These are phyloP conservation scores for Pseudomyrmex gracilis DNA, from an alignment of 1,140 invertebrate species.

Conservation along the genomic window DNA sequence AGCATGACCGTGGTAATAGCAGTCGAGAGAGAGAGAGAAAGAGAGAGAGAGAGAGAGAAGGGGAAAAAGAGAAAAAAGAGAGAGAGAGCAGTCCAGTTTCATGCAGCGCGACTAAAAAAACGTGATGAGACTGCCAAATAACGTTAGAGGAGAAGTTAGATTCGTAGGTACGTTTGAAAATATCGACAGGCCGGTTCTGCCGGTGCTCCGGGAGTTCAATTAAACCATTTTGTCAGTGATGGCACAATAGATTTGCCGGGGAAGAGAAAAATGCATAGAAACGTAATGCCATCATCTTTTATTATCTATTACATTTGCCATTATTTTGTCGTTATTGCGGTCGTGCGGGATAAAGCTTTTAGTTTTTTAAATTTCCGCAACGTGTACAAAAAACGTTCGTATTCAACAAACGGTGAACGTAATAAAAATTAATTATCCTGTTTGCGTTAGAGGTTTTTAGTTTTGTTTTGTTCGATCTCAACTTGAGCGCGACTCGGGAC, in stretches of 20 bases:
- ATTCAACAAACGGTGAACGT: neutral
- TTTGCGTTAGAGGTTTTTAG: no score
- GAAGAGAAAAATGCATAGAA: neutral
- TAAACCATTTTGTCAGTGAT: slow-evolving; percentile 43
- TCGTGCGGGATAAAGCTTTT: no score
- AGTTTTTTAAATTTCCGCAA: no score
- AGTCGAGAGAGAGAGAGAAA: neutral
- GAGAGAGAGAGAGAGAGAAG: no score
- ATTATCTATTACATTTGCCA: neutral
- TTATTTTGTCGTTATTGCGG: neutral
- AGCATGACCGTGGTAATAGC: slow-evolving; percentile 57
- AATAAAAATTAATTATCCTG: neutral
- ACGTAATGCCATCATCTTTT: neutral
- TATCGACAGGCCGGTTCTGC: slow-evolving; percentile 44
- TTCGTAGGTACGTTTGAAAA: slow-evolving; percentile 44
- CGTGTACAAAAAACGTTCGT: no score
- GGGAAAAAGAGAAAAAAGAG: no score
- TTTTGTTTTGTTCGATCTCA: no score
- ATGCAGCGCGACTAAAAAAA: slow-evolving; percentile 45
- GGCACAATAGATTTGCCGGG: slow-evolving; percentile 16
- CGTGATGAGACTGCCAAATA: slow-evolving; percentile 60
- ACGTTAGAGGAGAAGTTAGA: slow-evolving; percentile 51
- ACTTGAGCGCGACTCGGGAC: no score
- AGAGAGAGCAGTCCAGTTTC: neutral
- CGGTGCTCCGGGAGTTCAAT: slow-evolving; percentile 19